A percentile compares a stretch with the other conserved stretches of the same genome.
Conservation (phyloP, 2,113 vertebrate genomes). For the Romanogobio albipinnatus region DNA sequence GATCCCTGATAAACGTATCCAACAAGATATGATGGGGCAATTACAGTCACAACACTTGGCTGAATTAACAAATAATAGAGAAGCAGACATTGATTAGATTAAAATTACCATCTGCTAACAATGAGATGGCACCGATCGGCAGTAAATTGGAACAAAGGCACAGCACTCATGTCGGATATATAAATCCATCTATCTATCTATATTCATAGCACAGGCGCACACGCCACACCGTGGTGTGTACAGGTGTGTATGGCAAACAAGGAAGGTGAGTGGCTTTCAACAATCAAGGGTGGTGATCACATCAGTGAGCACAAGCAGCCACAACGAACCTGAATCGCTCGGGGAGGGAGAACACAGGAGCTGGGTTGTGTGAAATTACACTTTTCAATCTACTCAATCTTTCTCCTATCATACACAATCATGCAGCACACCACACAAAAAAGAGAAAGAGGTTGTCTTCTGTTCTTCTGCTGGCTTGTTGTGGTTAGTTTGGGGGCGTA, state of each 20-base stretch:
- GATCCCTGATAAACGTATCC: constrained; percentile 5
- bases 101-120: constrained; percentile 41
- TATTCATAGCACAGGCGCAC: background rate
- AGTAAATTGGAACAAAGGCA: constrained; percentile 14
- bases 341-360: background rate
- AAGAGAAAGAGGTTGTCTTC: background rate
- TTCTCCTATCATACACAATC: background rate
- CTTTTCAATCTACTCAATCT: constrained; percentile 8
- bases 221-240: background rate
- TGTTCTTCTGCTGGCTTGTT: background rate
- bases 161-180: background rate
- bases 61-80: constrained; percentile 39
- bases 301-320: background rate
- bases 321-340: background rate
- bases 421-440: background rate
- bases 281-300: constrained; percentile 12
- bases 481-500: constrained; percentile 4
- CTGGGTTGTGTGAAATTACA: constrained; percentile 3
- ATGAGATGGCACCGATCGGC: background rate
- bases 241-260: background rate
- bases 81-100: constrained; percentile 39
- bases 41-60: constrained; percentile 26
- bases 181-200: constrained; percentile 12
- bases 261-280: background rate
- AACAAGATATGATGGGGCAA: constrained; percentile 42